phyloP scores from a whole-genome alignment of 2,797 vertebrate species.

The Argentina silus region DNA sequence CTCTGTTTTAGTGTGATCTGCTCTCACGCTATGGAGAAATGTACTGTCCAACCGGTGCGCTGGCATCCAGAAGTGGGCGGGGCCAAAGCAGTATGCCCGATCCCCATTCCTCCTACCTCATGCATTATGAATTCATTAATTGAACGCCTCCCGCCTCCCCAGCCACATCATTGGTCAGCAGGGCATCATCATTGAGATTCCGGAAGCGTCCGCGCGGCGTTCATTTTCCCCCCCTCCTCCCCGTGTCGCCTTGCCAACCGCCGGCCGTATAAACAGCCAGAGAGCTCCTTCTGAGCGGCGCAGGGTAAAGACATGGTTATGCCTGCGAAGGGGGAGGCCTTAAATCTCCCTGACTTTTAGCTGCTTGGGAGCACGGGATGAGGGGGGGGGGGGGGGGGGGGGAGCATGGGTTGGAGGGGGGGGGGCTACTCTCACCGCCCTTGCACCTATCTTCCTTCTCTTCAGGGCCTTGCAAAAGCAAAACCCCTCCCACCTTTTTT shows the following conservation, averaged over 20 bases:
- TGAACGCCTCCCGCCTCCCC: neutral
- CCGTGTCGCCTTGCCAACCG: slow-evolving; percentile 71
- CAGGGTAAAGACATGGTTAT: slow-evolving; percentile 65
- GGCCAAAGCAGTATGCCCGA: slow-evolving; percentile 9
- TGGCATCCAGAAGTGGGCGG: neutral
- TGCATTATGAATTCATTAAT: slow-evolving; percentile 39
- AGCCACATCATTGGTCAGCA: slow-evolving; percentile 54
- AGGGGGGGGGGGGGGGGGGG: neutral
- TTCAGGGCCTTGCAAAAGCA: neutral
- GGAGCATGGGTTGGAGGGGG: slow-evolving; percentile 6
- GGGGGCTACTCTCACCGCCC: slow-evolving; percentile 36
- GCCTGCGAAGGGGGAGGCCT: slow-evolving; percentile 47
- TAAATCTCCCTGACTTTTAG: slow-evolving; percentile 62
- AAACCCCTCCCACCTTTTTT: neutral
- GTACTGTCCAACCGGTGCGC: neutral
- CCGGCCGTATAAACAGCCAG: slow-evolving; percentile 66
- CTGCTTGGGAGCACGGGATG: slow-evolving; percentile 36
- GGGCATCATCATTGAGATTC: slow-evolving; percentile 62
- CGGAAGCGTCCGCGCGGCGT: slow-evolving; percentile 45
- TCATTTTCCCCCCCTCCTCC: slow-evolving; percentile 47
- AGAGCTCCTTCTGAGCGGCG: slow-evolving; percentile 53
- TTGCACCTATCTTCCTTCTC: neutral
- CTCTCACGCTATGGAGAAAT: neutral
- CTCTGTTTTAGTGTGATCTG: neutral
- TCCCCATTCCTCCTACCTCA: neutral